These are phyloP conservation scores for Caloenas nicobarica DNA, from an alignment of 2,113 vertebrate species.

Conservation along the genomic window DNA sequence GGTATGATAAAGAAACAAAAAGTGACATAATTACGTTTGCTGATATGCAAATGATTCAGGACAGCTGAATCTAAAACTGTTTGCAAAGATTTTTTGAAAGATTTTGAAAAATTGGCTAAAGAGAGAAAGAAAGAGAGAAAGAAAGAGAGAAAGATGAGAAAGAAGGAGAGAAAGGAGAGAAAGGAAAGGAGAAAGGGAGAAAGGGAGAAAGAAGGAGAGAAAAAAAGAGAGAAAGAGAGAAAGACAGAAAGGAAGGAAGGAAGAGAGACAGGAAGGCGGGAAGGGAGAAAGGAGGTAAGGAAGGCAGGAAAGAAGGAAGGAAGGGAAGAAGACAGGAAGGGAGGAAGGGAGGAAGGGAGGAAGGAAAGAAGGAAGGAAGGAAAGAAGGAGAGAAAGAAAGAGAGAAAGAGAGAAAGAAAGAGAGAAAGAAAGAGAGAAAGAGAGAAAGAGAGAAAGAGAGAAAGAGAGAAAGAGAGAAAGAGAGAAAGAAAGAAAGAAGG, in stretches of 20 bases:
- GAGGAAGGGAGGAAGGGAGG: no score
- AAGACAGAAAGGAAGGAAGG: fast-evolving
- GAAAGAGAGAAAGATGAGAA: no score
- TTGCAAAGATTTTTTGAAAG: background rate
- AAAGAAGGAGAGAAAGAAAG: fast-evolving
- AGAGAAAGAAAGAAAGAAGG: no score
- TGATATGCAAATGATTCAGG: background rate
- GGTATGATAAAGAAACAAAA: background rate
- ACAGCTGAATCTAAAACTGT: background rate
- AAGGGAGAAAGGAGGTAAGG: background rate
- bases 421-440: fast-evolving
- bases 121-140: no score
- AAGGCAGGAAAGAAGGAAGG: fast-evolving
- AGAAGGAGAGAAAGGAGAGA: fast-evolving
- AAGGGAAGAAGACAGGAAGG: no score
- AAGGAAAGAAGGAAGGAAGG: no score
- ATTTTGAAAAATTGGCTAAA: background rate
- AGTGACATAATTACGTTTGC: background rate
- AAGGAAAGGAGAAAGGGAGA: no score
- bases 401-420: fast-evolving
- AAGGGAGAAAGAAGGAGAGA: fast-evolving
- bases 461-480: no score
- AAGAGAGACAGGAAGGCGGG: fast-evolving
- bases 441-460: background rate
- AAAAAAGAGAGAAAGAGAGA: fast-evolving